These are phyloP conservation scores for Mormyrus hasselquistii DNA, from an alignment of 2,797 vertebrate species.

Conservation along the genomic window DNA sequence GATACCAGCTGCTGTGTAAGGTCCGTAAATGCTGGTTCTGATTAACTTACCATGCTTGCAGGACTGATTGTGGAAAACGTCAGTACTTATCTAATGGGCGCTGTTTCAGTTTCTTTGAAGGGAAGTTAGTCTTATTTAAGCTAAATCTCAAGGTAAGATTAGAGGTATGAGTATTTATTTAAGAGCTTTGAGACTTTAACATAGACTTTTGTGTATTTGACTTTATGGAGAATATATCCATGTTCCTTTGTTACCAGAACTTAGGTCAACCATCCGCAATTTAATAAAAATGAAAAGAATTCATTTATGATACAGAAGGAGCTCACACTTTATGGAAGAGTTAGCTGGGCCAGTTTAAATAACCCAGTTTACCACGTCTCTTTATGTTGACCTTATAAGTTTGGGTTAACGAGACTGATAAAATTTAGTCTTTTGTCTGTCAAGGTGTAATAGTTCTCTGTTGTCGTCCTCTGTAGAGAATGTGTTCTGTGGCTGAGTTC, in stretches of 20 bases:
- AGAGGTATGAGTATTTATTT: neutral
- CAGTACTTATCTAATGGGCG: neutral
- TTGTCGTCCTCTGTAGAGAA: neutral
- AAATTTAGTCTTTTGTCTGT: neutral
- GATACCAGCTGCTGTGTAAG: neutral
- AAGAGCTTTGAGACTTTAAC: neutral
- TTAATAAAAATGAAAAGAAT: neutral
- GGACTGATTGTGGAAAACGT: neutral
- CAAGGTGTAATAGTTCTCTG: neutral
- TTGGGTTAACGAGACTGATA: neutral
- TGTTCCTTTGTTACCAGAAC: neutral
- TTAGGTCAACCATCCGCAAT: neutral
- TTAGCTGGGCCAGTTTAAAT: neutral
- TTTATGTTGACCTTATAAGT: neutral
- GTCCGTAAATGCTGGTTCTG: neutral
- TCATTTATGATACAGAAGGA: neutral
- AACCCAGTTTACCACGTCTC: neutral
- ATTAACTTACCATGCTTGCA: neutral
- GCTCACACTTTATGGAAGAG: neutral
- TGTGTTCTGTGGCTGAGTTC: neutral
- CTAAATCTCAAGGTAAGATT: neutral
- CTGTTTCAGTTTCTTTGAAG: neutral
- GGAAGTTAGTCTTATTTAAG: neutral
- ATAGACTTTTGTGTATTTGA: neutral
- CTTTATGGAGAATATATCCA: neutral